Evolutionary conservation across 2,113 vertebrate genomes (phyloP), one percentile per base, ranked within the genome.

Genomic region (Gavia stellata): DNA sequence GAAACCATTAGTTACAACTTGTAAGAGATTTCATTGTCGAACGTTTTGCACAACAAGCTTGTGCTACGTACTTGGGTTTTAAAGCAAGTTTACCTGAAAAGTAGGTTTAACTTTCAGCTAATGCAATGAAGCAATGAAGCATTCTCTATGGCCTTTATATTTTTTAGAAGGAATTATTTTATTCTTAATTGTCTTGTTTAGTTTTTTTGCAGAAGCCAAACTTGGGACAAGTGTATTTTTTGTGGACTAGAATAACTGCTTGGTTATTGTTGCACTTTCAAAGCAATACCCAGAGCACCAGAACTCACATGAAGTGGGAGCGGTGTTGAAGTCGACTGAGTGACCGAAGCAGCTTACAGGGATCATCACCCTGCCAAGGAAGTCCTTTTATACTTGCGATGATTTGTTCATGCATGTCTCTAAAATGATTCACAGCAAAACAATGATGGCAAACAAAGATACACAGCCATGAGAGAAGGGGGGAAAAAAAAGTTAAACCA

Each of bases 331-430:
- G 98, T 81, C 98, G 98, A 97, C 98, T 98, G 98, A 99, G 99
- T 71, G 99, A 99, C 97, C 98, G 99, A 88, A 99, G 98, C 92
- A 99, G 98, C 98, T 98, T 99, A 94, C 99, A 98, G 90, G 99
- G 99, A 98, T 99, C 99, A 96, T 98, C 99, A 52, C 98, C 98
- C 97, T 99, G 99, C 99, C 99, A 98, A 87, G 98, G 99, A 97
- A 99, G 98, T 98, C 99, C 99, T 98, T 99, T 99, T 98, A 99
- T 99, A 97, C 98, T 99, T 97, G 97, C 98, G 98, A 99, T 99
- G 98, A 99, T 99, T 98, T 99, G 99, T 87, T 98, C 99, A 98
- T 99, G 99, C 98, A 99, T 99, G 93, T 99, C 99, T 96, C 99
- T 99, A 98, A 81, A 98, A 97, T 75, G 87, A 89, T 92, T 56